Conservation (phyloP, 2,888 invertebrate species). For the Polylopha cassiicola region DNA sequence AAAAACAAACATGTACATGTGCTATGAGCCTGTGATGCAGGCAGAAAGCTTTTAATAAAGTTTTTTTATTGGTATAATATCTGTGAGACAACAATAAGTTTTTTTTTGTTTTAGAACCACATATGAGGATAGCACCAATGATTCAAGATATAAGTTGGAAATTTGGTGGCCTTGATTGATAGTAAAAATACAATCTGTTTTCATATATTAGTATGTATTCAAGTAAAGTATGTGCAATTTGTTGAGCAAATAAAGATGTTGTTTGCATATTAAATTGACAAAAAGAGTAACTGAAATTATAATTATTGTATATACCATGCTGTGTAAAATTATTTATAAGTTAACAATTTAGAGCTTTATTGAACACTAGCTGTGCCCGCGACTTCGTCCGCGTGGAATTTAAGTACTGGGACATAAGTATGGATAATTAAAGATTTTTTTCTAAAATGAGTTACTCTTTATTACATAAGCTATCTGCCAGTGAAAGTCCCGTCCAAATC, state of each 20-base stretch:
- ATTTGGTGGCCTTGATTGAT: conserved; percentile 62
- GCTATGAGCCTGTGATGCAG: too few relatives aligned
- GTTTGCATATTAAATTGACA: conserved; percentile 2
- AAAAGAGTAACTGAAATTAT: too few relatives aligned
- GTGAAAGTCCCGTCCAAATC: too few relatives aligned
- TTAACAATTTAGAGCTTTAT: background rate
- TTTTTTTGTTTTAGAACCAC: conserved; percentile 71
- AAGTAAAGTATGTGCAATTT: background rate
- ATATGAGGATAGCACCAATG: conserved; percentile 78
- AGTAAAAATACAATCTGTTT: too few relatives aligned
- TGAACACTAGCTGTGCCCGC: too few relatives aligned
- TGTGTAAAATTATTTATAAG: conserved; percentile 3
- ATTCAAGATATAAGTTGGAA: conserved; percentile 76
- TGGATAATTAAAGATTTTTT: too few relatives aligned
- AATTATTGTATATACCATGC: too few relatives aligned
- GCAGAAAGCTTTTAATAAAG: background rate
- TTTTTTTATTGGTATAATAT: conserved; percentile 2
- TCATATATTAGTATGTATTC: background rate
- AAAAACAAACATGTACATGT: background rate
- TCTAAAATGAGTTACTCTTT: too few relatives aligned
- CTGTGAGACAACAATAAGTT: conserved; percentile 3
- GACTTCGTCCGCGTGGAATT: too few relatives aligned
- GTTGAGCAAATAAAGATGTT: conserved; percentile 1
- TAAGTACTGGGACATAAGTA: too few relatives aligned
- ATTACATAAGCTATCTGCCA: too few relatives aligned